A percentile compares a stretch with the other conserved stretches of the same genome.
Evolutionary conservation across 1,140 invertebrate genomes (phyloP).

Genomic region (Diprion similis): DNA sequence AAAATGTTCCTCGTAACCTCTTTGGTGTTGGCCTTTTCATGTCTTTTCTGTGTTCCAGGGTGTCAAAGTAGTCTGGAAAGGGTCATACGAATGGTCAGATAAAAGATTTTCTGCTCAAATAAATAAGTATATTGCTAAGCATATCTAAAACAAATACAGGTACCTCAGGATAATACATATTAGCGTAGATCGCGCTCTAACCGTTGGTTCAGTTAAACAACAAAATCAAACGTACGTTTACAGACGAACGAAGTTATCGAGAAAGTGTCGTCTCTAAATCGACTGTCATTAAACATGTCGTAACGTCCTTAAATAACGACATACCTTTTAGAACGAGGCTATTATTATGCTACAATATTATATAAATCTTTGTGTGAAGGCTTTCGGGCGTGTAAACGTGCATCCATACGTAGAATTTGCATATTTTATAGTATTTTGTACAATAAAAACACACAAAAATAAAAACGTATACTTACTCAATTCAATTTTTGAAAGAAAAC

Average conservation of each 20-base stretch:
- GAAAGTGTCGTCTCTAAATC: neutral
- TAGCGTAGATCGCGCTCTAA: neutral
- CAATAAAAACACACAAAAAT: neutral
- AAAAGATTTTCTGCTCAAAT: too few species aligned
- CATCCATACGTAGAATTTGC: constrained; percentile 6
- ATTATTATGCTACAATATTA: neutral
- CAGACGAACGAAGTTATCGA: neutral
- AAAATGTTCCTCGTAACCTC: too few species aligned
- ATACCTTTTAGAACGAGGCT: neutral
- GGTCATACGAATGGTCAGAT: too few species aligned
- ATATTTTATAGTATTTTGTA: neutral
- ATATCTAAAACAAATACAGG: too few species aligned
- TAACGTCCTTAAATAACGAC: neutral
- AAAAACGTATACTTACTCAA: neutral
- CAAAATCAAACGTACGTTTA: neutral
- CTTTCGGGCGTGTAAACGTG: constrained; percentile 18
- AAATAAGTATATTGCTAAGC: too few species aligned
- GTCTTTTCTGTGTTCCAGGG: too few species aligned
- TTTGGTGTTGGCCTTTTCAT: too few species aligned
- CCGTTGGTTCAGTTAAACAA: neutral
- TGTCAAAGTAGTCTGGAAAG: too few species aligned
- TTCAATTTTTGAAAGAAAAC: neutral
- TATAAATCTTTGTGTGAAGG: constrained; percentile 24
- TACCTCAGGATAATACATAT: too few species aligned
- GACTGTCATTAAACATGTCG: neutral